Conservation (phyloP, 2,113 vertebrate species). For the Nansenia antarctica region DNA sequence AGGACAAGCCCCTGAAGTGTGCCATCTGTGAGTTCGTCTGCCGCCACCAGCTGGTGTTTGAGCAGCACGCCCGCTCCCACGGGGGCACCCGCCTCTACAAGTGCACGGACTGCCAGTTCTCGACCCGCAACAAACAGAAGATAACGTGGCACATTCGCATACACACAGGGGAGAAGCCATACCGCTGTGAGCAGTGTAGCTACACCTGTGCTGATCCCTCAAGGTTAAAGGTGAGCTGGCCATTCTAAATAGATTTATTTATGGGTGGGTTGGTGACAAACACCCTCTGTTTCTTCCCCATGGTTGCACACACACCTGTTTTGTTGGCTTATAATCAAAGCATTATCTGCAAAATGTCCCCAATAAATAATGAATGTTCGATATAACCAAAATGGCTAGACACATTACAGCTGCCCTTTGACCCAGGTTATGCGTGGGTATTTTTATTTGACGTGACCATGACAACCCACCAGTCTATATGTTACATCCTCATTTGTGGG, state of each 20-base stretch:
- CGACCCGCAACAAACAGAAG: slow-evolving; percentile 93
- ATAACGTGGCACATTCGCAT: slow-evolving; percentile 96
- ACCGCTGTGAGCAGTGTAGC: slow-evolving; percentile 88
- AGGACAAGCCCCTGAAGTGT: slow-evolving; percentile 79
- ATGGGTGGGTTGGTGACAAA: no score
- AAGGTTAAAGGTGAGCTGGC: slow-evolving; percentile 84
- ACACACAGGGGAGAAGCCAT: slow-evolving; percentile 96
- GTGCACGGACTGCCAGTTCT: slow-evolving; percentile 90
- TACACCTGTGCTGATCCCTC: slow-evolving; percentile 92
- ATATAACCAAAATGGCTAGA: no score
- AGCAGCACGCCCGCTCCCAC: slow-evolving; percentile 92
- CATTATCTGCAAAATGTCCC: no score
- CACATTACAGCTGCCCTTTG: no score
- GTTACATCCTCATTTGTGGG: no score
- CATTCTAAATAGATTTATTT: background rate
- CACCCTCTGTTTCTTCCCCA: no score
- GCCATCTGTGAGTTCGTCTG: slow-evolving; percentile 86
- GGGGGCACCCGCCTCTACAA: slow-evolving; percentile 90
- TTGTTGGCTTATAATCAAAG: no score
- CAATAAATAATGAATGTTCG: no score
- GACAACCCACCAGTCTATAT: no score
- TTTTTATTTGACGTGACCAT: no score
- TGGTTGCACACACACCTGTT: no score
- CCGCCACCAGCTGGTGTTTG: slow-evolving; percentile 85
- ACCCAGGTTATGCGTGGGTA: no score